Evolutionary conservation across 1,140 invertebrate species (phyloP), one percentile per base, ranked within the genome.

Genomic region (Cecropterus lyciades): DNA sequence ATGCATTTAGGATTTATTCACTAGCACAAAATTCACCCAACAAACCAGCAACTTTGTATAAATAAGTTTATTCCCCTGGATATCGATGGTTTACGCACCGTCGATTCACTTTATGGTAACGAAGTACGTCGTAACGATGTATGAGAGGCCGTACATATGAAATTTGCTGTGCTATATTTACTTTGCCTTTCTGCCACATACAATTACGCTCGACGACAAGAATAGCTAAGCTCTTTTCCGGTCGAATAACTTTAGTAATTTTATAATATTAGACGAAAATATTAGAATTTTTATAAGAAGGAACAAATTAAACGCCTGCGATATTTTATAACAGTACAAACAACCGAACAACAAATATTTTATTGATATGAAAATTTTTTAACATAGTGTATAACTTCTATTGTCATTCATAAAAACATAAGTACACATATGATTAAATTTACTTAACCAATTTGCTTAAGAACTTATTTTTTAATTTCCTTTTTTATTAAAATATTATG

Each of bases 21-120:
- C 56, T 48, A 43, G 56, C 43, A 60, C 56, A 60, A 48, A 60
- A 60, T 60, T 27, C 40, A n/a, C n/a, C n/a, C 37, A 57, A 27
- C 56, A 60, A 11, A 65, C 52, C 27, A 56, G 42, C 49, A 46
- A 59, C 48, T 64, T 63, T 63, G 45, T 72, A 63, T 73, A 62
- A 62, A 67, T 76, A 70, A 73, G 65, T 72, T 79, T 77, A 77
- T 79, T 77, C 72, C 70, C 71, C 67, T 69, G 67, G 73, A 73
- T 73, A 75, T 70, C 67, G 66, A 73, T 66, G 67, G 68, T 84
- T 84, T 69, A 86, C 82, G 80, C 73, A 48, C 78, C 80, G 82
- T 86, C 84, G 75, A 57, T 74, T 83, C 73, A 68, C 66, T 75
- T 84, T 83, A 84, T 86, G 72, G 67, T 72, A 79, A 79, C 76